Evolutionary conservation across 2,113 vertebrate species (phyloP).

Genomic region (Morone chrysops): DNA sequence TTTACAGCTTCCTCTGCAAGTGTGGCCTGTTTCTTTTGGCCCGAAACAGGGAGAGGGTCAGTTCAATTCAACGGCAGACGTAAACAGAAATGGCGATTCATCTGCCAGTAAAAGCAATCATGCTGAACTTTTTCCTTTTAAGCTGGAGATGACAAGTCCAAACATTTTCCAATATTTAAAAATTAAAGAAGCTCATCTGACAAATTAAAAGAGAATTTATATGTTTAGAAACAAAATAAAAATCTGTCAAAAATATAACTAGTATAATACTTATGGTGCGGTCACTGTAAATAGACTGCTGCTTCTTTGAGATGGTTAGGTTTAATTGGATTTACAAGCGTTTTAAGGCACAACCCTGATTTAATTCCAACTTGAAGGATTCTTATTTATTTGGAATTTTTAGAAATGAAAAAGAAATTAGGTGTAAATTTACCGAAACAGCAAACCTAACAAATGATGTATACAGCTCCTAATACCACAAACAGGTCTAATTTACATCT

Average conservation of each 20-base stretch:
- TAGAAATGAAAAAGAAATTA: slow-evolving; percentile 31
- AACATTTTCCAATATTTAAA: slow-evolving; percentile 53
- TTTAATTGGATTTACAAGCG: slow-evolving; percentile 36
- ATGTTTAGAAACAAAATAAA: slow-evolving; percentile 53
- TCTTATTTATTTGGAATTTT: slow-evolving; percentile 61
- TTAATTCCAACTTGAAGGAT: slow-evolving; percentile 42
- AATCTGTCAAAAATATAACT: slow-evolving; percentile 37
- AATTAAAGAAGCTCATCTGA: slow-evolving; percentile 43
- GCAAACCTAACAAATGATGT: slow-evolving; percentile 31
- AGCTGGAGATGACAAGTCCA: slow-evolving; percentile 26
- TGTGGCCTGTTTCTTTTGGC: slow-evolving; percentile 64
- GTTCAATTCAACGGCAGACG: slow-evolving; percentile 45
- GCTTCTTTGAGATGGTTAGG: slow-evolving; percentile 51
- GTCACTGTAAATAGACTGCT: slow-evolving; percentile 48
- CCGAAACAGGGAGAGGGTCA: slow-evolving; percentile 20
- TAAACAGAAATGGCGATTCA: slow-evolving; percentile 38
- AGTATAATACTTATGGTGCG: slow-evolving; percentile 42
- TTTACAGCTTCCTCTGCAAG: slow-evolving; percentile 62
- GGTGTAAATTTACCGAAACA: slow-evolving; percentile 9
- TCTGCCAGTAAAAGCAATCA: slow-evolving; percentile 53
- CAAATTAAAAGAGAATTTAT: slow-evolving; percentile 41
- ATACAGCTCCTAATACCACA: slow-evolving; percentile 36
- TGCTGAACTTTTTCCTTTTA: slow-evolving; percentile 35
- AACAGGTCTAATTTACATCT: slow-evolving; percentile 44
- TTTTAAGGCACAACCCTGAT: slow-evolving; percentile 32